These are phyloP conservation scores for Thripadectes ignobilis DNA, from an alignment of 2,797 vertebrate genomes.

Conservation along the genomic window DNA sequence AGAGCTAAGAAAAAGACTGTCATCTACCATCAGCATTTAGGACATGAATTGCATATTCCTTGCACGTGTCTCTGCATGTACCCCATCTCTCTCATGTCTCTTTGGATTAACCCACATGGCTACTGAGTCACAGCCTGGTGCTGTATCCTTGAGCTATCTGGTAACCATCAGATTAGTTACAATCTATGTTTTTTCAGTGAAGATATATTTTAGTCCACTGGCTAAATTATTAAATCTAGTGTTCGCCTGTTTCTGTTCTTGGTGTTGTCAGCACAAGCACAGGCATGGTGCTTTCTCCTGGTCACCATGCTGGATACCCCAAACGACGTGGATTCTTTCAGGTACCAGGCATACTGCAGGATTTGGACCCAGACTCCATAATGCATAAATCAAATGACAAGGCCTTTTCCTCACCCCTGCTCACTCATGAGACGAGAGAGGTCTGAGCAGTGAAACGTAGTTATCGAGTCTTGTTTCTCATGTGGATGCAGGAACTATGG, in stretches of 20 bases:
- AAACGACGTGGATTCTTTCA: background rate
- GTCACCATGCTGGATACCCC: background rate
- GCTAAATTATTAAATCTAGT: background rate
- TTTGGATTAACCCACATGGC: background rate
- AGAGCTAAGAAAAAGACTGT: background rate
- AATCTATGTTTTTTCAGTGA: background rate
- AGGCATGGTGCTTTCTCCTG: background rate
- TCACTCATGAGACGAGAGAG: background rate
- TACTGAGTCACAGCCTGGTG: background rate
- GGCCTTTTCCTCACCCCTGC: background rate
- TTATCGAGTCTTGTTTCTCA: background rate
- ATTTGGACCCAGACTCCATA: background rate
- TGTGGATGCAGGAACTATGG: background rate
- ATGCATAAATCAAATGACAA: background rate
- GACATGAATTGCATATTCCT: background rate
- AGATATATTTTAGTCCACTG: background rate
- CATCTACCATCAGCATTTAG: background rate
- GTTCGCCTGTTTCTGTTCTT: background rate
- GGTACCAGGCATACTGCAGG: background rate
- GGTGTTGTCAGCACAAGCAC: background rate
- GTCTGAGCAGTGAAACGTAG: background rate
- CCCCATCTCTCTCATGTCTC: background rate
- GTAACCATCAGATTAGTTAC: background rate
- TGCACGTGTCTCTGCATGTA: background rate
- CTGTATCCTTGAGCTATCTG: background rate